Base-by-base conservation (phyloP, 2,888 invertebrate species). In the Petrolisthes manimaculis region DNA sequence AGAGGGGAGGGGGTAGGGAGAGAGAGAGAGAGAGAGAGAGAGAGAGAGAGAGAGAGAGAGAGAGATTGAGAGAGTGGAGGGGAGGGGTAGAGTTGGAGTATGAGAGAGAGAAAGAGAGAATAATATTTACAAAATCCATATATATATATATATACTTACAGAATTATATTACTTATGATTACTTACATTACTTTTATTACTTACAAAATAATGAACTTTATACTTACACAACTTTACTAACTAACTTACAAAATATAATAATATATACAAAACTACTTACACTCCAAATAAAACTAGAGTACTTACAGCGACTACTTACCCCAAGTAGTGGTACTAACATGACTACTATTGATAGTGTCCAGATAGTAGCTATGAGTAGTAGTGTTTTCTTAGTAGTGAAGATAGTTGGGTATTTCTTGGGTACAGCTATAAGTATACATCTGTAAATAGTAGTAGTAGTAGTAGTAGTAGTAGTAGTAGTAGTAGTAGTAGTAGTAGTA, bases 341-440 rank as follows among this genome's bases (percentile, higher is more conserved):
- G 4, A 88, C 55, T 61, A 86, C n/a, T 51, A 82, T 85, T 56
- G 91, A 91, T 12, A 84, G 9, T 3, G 85, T 56, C 91, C 91
- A 91, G 51, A 91, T 91, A n/a, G 71, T 86, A 4, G 84, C 80
- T 9, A 91, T 89, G 53, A 78, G 67, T 6, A 24, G 37, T 18
- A 83, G 67, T 5, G 91, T 91, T 79, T 89, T 89, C 54, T 56
- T 37, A 0, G 81, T 78, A 6, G 88, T 84, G 75, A 89, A 91
- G 69, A 91, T 54, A 9, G n/a, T 79, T 8, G 86, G 86, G 85
- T 91, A 91, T 61, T 69, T 21, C 74, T 89, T 86, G 24, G 91
- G 89, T 3, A 83, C 61, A 3, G 89, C 89, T 21, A 91, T 91
- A 21, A 91, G 83, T 18, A 89, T 77, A 86, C 91, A 91, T 51